Base-by-base conservation (phyloP, 2,113 vertebrate species). In the Psittacula cyanocephala region DNA sequence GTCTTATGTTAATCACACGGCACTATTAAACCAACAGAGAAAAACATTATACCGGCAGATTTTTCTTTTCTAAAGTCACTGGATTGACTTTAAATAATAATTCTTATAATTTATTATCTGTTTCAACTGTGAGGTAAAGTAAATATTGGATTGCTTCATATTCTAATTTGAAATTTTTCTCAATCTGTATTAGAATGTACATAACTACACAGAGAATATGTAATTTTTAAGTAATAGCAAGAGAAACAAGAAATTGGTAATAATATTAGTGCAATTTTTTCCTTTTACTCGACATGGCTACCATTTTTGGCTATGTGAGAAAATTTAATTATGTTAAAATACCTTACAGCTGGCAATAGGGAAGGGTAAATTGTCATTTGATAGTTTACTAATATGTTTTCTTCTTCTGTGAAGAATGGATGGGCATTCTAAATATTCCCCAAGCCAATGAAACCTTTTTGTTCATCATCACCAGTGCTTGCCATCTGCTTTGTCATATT, bases 401-500 rank as follows among this genome's bases (percentile, higher is more conserved):
- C 9, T 93, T 23, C 10, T 53, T 91, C 20, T 9, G 1, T 74
- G 19, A 93, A 69, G 55, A 89, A 50, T 41, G 6, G 35, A 17
- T 89, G 17, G 27, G 19, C 47, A 84, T 80, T 92, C 17, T 46
- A 94, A 89, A 78, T 95, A 81, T 75, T 77, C 78, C n/a, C 67
- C 49, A 83, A 87, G 7, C 27, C 53, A 31, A 93, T 92, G 95
- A 81, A 78, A 81, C 29, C 46, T 89, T 96, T 96, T n/a, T 95
- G 52, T 86, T 83, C 50, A 60, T 82, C 33, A 89, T 43, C 68
- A 89, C 23, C 13, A 52, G 8, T 18, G 27, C 17, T 91, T 75
- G 31, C 85, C 82, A 94, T 95, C 86, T 77, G 65, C 39, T 97
- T 95, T 41, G 18, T 37, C 81, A 28, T 68, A 90, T 96, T 91